A percentile compares a stretch with the other conserved stretches of the same genome.
phyloP scores from a whole-genome alignment of 92 coral and sea anemone species.

The Palythoa grandis region DNA sequence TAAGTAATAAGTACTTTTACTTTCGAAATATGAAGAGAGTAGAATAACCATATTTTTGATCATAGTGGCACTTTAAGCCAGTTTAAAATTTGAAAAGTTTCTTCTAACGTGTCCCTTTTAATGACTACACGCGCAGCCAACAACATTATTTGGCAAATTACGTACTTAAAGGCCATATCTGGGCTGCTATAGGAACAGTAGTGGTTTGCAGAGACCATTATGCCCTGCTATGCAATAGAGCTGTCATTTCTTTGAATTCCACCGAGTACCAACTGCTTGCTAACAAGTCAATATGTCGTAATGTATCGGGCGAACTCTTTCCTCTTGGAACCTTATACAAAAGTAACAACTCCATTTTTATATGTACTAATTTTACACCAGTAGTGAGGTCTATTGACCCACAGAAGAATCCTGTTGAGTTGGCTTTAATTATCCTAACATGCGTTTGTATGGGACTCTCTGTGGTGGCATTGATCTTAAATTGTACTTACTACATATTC shows the following conservation, averaged over 20 bases:
- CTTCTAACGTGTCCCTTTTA: too few relatives aligned
- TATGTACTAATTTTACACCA: conserved; percentile 8
- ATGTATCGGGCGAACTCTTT: not conserved
- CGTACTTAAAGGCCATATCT: not conserved
- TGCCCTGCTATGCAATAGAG: not conserved
- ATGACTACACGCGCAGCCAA: too few relatives aligned
- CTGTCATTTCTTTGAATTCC: not conserved
- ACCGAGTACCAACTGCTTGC: not conserved
- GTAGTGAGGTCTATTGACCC: not conserved
- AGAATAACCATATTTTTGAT: too few relatives aligned
- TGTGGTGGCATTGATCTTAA: conserved; percentile 8
- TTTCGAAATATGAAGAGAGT: too few relatives aligned
- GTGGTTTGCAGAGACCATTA: conserved; percentile 1
- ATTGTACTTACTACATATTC: conserved; percentile 30
- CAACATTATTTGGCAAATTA: conserved; percentile 23
- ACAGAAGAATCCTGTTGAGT: not conserved
- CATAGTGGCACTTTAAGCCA: too few relatives aligned
- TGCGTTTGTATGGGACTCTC: conserved; percentile 29
- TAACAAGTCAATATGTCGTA: not conserved
- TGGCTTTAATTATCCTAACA: conserved; percentile 14
- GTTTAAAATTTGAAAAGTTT: too few relatives aligned
- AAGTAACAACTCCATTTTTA: not conserved
- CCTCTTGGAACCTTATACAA: conserved; percentile 15
- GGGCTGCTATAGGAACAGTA: not conserved
- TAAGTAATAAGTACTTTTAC: too few relatives aligned